Percentiles rank a stretch among this genome's conserved stretches.
Conservation (phyloP, 2,797 vertebrate species). For the Spea hammondii region DNA sequence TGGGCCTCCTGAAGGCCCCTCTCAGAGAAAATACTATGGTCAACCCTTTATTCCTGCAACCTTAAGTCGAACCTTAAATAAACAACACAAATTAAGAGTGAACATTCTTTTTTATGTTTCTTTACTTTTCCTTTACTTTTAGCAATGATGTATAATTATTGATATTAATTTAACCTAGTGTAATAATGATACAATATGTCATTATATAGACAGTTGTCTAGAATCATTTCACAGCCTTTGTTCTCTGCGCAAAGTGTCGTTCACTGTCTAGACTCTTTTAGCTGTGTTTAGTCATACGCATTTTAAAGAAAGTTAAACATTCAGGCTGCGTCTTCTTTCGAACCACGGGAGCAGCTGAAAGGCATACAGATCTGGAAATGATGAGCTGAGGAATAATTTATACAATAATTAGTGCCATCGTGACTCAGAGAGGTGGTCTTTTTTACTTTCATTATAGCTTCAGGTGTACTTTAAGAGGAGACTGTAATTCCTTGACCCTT, state of each 20-base stretch:
- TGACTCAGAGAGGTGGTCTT: conserved; percentile 1
- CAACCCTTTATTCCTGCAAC: too few relatives aligned
- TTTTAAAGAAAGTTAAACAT: conserved; percentile 17
- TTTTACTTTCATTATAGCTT: conserved; percentile 3
- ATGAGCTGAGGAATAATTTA: conserved; percentile 10
- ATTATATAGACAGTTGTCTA: neutral
- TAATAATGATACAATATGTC: neutral
- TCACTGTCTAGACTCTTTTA: conserved; percentile 10
- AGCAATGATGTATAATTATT: too few relatives aligned
- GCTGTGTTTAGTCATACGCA: conserved; percentile 1
- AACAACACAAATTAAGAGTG: too few relatives aligned
- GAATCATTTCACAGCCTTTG: neutral
- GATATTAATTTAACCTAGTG: neutral
- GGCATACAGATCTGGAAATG: conserved; percentile 10
- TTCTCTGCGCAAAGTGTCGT: neutral
- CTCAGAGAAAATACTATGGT: too few relatives aligned
- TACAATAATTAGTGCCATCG: conserved; percentile 20
- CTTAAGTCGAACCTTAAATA: too few relatives aligned
- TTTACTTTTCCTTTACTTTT: too few relatives aligned
- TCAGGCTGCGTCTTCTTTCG: conserved; percentile 5
- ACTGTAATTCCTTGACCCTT: neutral
- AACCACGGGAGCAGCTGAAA: conserved; percentile 18
- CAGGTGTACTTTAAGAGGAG: conserved; percentile 28
- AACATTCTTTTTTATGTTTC: too few relatives aligned
- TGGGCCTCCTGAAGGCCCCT: too few relatives aligned